Evolutionary conservation across 1,140 invertebrate species (phyloP), one percentile per base, ranked within the genome.

Genomic region (Plectus sambesii): DNA sequence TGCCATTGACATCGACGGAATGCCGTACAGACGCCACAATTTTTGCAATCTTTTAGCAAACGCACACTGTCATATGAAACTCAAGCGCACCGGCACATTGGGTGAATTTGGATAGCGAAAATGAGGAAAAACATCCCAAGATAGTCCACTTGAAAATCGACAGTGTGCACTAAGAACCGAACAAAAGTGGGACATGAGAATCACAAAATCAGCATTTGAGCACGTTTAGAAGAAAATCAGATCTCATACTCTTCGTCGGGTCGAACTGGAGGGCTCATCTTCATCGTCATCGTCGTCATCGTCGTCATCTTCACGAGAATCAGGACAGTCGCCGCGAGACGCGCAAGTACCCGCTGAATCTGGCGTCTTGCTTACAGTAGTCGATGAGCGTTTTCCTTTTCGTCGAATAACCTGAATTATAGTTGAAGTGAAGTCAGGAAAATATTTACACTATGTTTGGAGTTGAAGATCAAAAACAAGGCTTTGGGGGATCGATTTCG

Each of bases 251-350:
- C 20, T 15, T 53, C 12, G 17, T 55, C 35, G 6, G 8, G 9
- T 17, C 53, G 20, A 49, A 45, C 46, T 22, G 17, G 26, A 36
- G 17, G 8, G 23, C 49, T 59, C 47, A 30, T 61, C 46, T 20
- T 52, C 46, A 48, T 64, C 53, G 39, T 59, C 51, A 6, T 66
- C 49, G 53, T 66, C 57, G 33, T 58, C 49, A 24, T 66, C 66
- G 25, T 66, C 61, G 15, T 51, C 42, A 41, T 59, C 55, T 44
- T 59, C 45, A 53, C 24, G 49, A 42, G 51, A 23, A 24, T 39
- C 29, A 20, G 69, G 62, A 20, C 66, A 51, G 42, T 66, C 56
- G 39, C 62, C 64, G 2, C 71, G 70, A 17, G 66, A 65, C 51
- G 40, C 15, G 33, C 19, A 56, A 35, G 37, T 12, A 53, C 25